A percentile compares a stretch with the other conserved stretches of the same genome.
Evolutionary conservation across 2,113 vertebrate species (phyloP).

Genomic region (Sisor rabdophorus): DNA sequence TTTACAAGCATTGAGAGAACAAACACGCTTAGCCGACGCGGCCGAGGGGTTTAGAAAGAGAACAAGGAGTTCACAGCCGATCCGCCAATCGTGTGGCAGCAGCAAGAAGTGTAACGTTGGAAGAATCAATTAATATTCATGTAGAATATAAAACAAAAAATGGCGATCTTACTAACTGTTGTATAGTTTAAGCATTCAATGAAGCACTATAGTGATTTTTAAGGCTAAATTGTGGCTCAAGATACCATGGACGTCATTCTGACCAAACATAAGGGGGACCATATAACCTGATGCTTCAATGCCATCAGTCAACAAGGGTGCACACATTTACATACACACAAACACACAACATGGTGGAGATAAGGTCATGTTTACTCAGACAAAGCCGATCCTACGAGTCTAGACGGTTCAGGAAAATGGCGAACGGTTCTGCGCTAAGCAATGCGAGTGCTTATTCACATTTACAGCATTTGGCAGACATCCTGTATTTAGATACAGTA

Average conservation of each 20-base stretch:
- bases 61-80: background rate
- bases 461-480: too few species aligned
- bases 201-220: background rate
- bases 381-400: conserved; percentile 29
- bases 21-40: conserved; percentile 31
- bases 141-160: background rate
- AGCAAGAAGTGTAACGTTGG: background rate
- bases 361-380: conserved; percentile 29
- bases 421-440: conserved; percentile 26
- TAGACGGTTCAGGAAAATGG: conserved; percentile 38
- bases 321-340: background rate
- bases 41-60: conserved; percentile 24
- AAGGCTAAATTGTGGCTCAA: background rate
- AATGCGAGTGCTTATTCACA: too few species aligned
- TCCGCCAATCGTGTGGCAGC: background rate
- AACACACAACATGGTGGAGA: background rate
- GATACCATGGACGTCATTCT: background rate
- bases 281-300: background rate
- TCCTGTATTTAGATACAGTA: too few species aligned
- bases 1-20: conserved; percentile 20
- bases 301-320: background rate
- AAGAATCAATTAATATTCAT: background rate
- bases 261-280: background rate
- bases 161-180: background rate
- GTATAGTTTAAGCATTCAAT: background rate